Evolutionary conservation across 2,113 vertebrate species (phyloP).

Genomic region (Hemicordylus capensis): DNA sequence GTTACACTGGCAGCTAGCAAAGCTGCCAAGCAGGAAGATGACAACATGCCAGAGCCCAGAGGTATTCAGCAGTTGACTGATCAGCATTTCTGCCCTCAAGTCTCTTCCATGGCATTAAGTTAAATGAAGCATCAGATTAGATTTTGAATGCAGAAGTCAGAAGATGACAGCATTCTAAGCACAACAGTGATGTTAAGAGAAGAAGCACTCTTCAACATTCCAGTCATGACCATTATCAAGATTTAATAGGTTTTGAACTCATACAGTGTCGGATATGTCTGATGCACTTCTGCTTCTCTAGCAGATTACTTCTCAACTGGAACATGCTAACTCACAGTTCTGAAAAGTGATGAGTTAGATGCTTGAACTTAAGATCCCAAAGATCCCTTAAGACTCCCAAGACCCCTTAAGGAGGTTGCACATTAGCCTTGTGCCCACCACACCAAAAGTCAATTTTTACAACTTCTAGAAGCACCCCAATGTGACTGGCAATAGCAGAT

Average conservation of each 20-base stretch:
- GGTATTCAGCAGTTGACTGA: background rate
- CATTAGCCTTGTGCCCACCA: background rate
- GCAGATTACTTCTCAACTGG: background rate
- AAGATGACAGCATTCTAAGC: background rate
- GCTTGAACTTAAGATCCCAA: background rate
- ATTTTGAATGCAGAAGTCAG: background rate
- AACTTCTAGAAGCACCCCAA: background rate
- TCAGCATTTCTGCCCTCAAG: background rate
- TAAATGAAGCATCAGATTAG: slow-evolving; percentile 11
- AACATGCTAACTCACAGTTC: slow-evolving; percentile 5
- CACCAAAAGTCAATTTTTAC: background rate
- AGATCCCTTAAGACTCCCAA: background rate
- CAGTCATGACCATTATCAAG: too few species aligned
- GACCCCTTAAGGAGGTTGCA: background rate
- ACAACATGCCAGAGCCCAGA: background rate
- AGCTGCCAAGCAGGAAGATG: slow-evolving; percentile 1
- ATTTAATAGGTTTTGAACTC: background rate
- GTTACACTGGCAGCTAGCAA: background rate
- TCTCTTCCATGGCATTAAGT: background rate
- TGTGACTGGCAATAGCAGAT: too few species aligned
- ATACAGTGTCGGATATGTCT: too few species aligned
- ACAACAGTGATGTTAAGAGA: background rate
- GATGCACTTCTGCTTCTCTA: background rate
- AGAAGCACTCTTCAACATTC: background rate
- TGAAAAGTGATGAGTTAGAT: background rate